These are phyloP conservation scores for Scaptomyza cyrtandrae DNA, from an alignment of 2,888 invertebrate genomes.

Conservation along the genomic window DNA sequence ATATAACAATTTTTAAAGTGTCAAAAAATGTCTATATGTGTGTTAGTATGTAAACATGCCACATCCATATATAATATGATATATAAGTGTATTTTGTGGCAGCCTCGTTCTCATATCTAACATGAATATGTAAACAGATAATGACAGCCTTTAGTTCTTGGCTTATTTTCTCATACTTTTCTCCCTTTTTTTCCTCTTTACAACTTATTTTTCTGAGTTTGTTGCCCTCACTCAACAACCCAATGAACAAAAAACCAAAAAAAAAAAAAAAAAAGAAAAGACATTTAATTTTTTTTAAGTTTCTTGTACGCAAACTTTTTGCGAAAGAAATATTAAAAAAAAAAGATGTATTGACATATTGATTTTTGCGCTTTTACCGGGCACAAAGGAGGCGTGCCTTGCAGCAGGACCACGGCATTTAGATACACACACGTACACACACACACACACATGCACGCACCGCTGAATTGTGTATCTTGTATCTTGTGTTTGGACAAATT, in stretches of 20 bases:
- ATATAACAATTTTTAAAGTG: slow-evolving; percentile 78
- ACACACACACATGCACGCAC: neutral
- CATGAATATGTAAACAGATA: slow-evolving; percentile 77
- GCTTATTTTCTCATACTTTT: neutral
- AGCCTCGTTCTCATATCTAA: slow-evolving; percentile 3
- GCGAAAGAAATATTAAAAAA: slow-evolving; percentile 18
- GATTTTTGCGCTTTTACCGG: slow-evolving; percentile 66
- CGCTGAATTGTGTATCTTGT: slow-evolving; percentile 77
- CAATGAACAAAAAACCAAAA: slow-evolving; percentile 36
- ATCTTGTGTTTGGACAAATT: slow-evolving; percentile 51
- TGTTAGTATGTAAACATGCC: slow-evolving; percentile 60
- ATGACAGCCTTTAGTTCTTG: slow-evolving; percentile 53
- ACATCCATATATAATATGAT: slow-evolving; percentile 29
- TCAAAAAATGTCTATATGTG: slow-evolving; percentile 58
- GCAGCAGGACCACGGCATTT: slow-evolving; percentile 55
- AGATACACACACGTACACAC: slow-evolving; percentile 39
- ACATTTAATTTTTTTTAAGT: slow-evolving; percentile 24
- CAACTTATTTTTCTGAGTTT: slow-evolving; percentile 47
- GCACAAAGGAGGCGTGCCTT: slow-evolving; percentile 45
- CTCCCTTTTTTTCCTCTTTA: slow-evolving; percentile 12
- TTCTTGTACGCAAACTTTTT: slow-evolving; percentile 42
- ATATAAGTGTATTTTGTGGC: slow-evolving; percentile 44
- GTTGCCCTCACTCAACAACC: slow-evolving; percentile 42
- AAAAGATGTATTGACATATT: slow-evolving; percentile 64
- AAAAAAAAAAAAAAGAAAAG: too few species aligned